Evolutionary conservation across 2,888 invertebrate species (phyloP).

Genomic region (Phymatocera aterrima): DNA sequence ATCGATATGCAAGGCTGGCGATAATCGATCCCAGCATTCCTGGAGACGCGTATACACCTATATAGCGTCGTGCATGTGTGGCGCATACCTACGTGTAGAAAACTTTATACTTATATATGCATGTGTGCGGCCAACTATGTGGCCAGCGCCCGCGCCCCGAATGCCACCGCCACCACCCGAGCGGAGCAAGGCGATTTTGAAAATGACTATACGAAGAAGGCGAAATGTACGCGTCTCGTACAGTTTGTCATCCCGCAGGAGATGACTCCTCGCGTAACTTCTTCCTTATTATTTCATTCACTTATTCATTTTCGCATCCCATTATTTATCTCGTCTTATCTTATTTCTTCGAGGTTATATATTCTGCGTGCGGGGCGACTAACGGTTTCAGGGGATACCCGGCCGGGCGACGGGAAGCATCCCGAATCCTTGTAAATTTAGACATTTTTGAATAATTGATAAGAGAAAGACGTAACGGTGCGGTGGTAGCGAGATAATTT

Average conservation of each 20-base stretch:
- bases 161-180: too few species aligned
- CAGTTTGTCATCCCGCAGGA: neutral
- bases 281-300: neutral
- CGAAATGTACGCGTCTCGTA: neutral
- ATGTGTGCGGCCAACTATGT: neutral
- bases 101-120: neutral
- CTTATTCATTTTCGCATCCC: constrained; percentile 3
- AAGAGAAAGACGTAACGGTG: constrained; percentile 17
- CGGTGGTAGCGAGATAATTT: constrained; percentile 31
- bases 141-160: constrained; percentile 26
- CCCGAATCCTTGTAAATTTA: constrained; percentile 25
- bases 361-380: too few species aligned
- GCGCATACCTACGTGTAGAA: neutral
- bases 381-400: neutral
- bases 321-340: neutral
- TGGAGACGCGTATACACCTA: constrained; percentile 63
- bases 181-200: neutral
- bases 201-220: neutral
- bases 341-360: too few species aligned
- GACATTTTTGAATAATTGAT: constrained; percentile 41
- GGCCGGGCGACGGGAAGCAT: neutral
- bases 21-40: constrained; percentile 72
- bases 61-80: too few species aligned
- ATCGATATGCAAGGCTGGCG: constrained; percentile 70
- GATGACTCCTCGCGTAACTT: neutral